Evolutionary conservation across 2,797 vertebrate species (phyloP), one percentile per base, ranked within the genome.

Genomic region (Ptychadena robeensis): DNA sequence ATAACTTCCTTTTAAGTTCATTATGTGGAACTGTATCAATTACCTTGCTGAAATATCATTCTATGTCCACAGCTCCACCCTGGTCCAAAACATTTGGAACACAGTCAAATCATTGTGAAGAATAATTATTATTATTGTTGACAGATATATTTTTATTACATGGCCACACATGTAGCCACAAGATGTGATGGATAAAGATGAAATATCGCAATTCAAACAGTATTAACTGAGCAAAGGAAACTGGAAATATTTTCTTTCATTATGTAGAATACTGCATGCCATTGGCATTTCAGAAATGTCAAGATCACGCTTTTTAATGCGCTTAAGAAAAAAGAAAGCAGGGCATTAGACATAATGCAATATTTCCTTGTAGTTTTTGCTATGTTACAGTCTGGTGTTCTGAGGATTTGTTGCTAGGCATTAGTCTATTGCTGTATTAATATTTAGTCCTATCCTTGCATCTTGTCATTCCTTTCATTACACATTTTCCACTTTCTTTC

Each of bases 391-490:
- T 53, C 44, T 53, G 44, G 22, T 9, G 18, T 53, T 22, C 44
- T 2, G 18, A 22, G 44, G 18, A 53, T 53, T 2, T 3, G 44
- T 9, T 82, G 81, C 82, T 32, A 84, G 78, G 77, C 72, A 32
- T 64, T 61, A 76, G 32, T 28, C 35, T 0, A 38, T 59, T 82
- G 10, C 71, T 10, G 4, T 74, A 81, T 87, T 82, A 38, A 27
- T 66, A 66, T 66, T 77, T 77, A 40, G 30, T 28, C 66, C 38
- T 53, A 53, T 8, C 0, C 4, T 31, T 80, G 81, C 83, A 40
- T 85, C 1, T 3, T 25, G 48, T 0, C 53, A 87, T 85, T 84
- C 18, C 38, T 30, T 71, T 81, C 73, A 25, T 40, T 22, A 31
- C 4, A 48, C 9, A 74, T 86, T 68, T 34, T 59, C 44, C 18